Evolutionary conservation across 2,113 vertebrate species (phyloP), one percentile per base, ranked within the genome.

Genomic region (Tringa solitaria): DNA sequence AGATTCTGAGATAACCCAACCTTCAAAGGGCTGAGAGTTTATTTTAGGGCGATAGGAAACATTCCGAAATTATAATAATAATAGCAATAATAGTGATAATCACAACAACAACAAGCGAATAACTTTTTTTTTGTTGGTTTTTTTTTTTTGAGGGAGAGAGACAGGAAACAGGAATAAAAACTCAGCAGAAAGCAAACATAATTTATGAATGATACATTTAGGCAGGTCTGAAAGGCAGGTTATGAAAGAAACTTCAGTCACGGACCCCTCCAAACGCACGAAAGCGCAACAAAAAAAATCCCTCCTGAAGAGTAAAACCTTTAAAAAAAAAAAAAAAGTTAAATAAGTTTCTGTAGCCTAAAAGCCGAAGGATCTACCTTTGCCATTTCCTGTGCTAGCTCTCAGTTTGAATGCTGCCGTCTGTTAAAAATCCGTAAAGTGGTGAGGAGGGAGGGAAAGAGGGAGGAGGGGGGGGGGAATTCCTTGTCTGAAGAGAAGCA

Each of bases 401-500:
- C 89, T 21, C 70, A 20, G 92, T 90, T 87, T 94, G 89, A 97
- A 95, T 95, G 94, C 80, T 84, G 93, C 96, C 64, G 90, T 96
- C 91, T 97, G 96, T 95, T 93, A 81, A 87, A 94, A 95, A 95
- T 7, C 89, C 85, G 32, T 57, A 85, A 85, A 91, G 77, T 69
- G 76, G 61, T 16, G 91, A 65, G 77, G 54, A 59, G 72, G 60
- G 63, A 14, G 13, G 6, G 15, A 13, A 10, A 22, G 46, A 48
- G 46, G 46, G 46, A 48, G 46, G 46, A 22, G 46, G 46, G 46
- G 51, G 56, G 60, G 43, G 8, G 85, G 77, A 91, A 93, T 93
- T 93, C 94, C 94, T 96, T 50, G 83, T 95, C 86, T 90, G 94
- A 89, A 93, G 86, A 88, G 90, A 94, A 95, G 95, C 87, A 96